Evolutionary conservation across 2,888 invertebrate species (phyloP).

Genomic region (Bibio marci): DNA sequence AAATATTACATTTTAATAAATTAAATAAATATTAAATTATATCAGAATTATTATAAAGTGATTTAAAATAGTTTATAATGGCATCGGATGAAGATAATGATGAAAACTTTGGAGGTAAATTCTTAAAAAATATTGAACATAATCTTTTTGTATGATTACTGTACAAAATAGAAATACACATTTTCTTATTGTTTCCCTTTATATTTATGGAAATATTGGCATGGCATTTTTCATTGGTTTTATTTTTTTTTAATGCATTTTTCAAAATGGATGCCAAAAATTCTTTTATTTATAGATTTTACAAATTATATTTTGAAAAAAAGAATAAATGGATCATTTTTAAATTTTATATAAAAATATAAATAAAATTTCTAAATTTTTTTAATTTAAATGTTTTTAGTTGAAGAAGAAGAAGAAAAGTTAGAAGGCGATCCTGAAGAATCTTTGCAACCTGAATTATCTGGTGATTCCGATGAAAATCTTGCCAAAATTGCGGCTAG

Average conservation of each 20-base stretch:
- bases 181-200: not conserved
- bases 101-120: constrained; percentile 73
- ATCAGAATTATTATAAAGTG: too few species aligned
- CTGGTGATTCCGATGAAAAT: constrained; percentile 7
- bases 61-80: too few species aligned
- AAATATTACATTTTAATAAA: too few species aligned
- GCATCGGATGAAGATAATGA: constrained; percentile 80
- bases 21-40: too few species aligned
- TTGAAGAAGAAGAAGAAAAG: constrained; percentile 7
- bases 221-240: too few species aligned
- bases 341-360: not conserved
- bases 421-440: constrained; percentile 3
- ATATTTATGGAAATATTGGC: too few species aligned
- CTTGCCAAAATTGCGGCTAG: constrained; percentile 6
- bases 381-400: not conserved
- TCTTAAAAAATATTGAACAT: not conserved
- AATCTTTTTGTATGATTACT: not conserved
- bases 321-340: not conserved
- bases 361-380: not conserved
- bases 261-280: constrained; percentile 4
- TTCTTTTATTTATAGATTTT: not conserved
- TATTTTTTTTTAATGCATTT: not conserved
- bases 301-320: not conserved
- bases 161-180: not conserved
- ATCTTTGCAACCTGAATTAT: constrained; percentile 1